Conservation (phyloP, 2,113 vertebrate genomes). For the Pyrgilauda ruficollis region DNA sequence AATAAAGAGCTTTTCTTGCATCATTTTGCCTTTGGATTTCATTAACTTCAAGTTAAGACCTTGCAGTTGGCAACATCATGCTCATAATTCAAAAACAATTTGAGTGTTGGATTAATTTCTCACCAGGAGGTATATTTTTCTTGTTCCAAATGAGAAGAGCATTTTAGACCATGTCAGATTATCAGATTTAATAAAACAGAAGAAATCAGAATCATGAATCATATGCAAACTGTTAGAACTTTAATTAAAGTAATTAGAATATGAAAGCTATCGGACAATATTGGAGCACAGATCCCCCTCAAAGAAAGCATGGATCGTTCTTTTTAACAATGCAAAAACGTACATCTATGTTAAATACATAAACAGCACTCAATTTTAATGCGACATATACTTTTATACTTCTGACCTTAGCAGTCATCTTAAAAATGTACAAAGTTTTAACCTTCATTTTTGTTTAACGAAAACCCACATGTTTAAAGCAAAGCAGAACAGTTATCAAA, state of each 20-base stretch:
- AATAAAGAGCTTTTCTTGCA: not conserved
- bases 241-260: slow-evolving; percentile 64
- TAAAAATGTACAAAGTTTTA: slow-evolving; percentile 34
- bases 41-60: not conserved
- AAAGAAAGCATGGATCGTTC: not conserved
- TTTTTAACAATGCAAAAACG: slow-evolving; percentile 39
- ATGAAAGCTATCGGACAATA: slow-evolving; percentile 54
- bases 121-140: not conserved
- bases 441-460: slow-evolving; percentile 13
- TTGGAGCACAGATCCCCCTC: slow-evolving; percentile 5
- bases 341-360: slow-evolving; percentile 26
- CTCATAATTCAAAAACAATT: not conserved
- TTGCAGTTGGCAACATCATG: not conserved
- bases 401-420: slow-evolving; percentile 6
- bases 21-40: not conserved
- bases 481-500: not conserved
- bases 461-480: not conserved
- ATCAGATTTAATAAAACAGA: slow-evolving; percentile 40
- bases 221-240: slow-evolving; percentile 54
- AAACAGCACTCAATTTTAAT: slow-evolving; percentile 39
- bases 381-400: not conserved
- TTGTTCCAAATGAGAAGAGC: not conserved
- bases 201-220: not conserved
- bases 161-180: not conserved
- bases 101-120: not conserved